Evolutionary conservation across 1,140 invertebrate genomes (phyloP).

Genomic region (Sitobion miscanthi): DNA sequence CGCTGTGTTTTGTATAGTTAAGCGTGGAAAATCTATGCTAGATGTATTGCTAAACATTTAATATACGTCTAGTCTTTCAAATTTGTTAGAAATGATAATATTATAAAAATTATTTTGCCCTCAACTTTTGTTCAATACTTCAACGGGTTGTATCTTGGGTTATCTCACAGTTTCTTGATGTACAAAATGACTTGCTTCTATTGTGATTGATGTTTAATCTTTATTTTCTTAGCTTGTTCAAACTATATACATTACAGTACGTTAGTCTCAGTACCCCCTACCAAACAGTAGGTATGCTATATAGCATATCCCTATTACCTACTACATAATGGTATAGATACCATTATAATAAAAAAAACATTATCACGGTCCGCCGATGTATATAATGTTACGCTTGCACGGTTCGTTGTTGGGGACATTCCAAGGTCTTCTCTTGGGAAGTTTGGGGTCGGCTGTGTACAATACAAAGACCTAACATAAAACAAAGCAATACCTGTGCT

Average conservation of each 20-base stretch:
- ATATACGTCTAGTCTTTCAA: background rate
- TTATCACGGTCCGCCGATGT: conserved; percentile 1
- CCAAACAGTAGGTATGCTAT: background rate
- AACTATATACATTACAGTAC: background rate
- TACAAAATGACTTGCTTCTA: conserved; percentile 23
- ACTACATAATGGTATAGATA: background rate
- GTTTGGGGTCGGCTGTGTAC: conserved; percentile 29
- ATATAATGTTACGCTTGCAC: conserved; percentile 43
- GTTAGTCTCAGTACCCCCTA: background rate
- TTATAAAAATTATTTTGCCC: background rate
- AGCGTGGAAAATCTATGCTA: background rate
- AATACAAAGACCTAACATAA: background rate
- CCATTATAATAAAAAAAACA: conserved; percentile 22
- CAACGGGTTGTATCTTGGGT: background rate
- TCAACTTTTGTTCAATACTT: background rate
- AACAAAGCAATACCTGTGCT: background rate
- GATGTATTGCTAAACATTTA: background rate
- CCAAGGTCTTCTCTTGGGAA: conserved; percentile 49
- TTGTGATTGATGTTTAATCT: conserved; percentile 48
- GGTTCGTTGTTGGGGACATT: conserved; percentile 21
- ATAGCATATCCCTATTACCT: background rate
- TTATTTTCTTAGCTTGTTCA: background rate
- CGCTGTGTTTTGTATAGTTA: background rate
- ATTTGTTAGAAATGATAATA: background rate
- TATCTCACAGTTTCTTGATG: background rate